Conservation (phyloP, 2,113 vertebrate genomes). For the Pagrus major region DNA sequence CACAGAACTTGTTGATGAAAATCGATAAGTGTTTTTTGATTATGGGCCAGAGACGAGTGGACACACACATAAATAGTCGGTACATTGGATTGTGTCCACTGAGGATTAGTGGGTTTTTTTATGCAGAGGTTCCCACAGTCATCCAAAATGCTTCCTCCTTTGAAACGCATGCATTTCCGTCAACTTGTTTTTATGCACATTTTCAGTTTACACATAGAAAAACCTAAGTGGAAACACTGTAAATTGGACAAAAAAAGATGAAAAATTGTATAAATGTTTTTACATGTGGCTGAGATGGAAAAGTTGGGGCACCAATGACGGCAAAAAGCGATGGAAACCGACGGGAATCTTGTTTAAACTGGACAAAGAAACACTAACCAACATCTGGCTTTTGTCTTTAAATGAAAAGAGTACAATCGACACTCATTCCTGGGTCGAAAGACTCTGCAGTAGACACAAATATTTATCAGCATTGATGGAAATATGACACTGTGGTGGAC, state of each 20-base stretch:
- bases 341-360: no score
- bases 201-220: background rate
- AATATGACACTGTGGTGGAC: no score
- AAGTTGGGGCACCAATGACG: background rate
- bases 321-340: background rate
- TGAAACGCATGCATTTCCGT: background rate
- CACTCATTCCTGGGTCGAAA: no score
- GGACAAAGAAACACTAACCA: no score
- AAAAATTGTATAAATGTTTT: no score
- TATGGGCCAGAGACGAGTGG: slow-evolving; percentile 53
- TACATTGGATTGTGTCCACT: slow-evolving; percentile 23
- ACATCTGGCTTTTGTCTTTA: no score
- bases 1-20: slow-evolving; percentile 71
- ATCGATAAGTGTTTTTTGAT: slow-evolving; percentile 66
- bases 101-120: slow-evolving; percentile 52
- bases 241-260: background rate
- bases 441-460: no score
- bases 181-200: background rate
- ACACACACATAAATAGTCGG: background rate
- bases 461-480: no score
- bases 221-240: background rate
- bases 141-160: background rate
- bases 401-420: no score
- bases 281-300: background rate
- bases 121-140: slow-evolving; percentile 35